Evolutionary conservation across 2,797 vertebrate species (phyloP).

Genomic region (Aplochiton taeniatus): DNA sequence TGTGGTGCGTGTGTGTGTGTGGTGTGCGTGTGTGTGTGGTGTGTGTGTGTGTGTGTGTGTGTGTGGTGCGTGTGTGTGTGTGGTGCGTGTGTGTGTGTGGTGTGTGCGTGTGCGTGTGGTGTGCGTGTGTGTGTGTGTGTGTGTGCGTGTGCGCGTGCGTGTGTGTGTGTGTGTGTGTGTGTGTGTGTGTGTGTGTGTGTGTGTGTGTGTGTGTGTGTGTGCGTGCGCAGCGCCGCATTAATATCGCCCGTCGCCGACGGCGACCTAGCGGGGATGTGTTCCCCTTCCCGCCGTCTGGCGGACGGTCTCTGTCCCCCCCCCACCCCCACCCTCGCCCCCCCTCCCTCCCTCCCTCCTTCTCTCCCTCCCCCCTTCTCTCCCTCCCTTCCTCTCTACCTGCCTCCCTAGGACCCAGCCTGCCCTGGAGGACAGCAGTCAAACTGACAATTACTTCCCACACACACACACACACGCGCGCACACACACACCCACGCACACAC

Average conservation of each 20-base stretch:
- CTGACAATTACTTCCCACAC: too few species aligned
- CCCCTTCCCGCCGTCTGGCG: conserved; percentile 23
- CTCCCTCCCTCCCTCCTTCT: conserved; percentile 21
- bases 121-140: not conserved
- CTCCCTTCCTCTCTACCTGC: conserved; percentile 36
- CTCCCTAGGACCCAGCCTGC: conserved; percentile 75
- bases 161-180: conserved; percentile 1
- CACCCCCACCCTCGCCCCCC: conserved; percentile 9
- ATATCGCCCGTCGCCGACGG: conserved; percentile 46
- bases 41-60: conserved; percentile 1
- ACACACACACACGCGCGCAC: too few species aligned
- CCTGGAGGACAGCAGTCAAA: conserved; percentile 42
- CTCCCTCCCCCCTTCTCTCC: conserved; percentile 24
- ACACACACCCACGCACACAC: too few species aligned
- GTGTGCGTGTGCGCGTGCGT: too few species aligned
- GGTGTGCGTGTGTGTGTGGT: too few species aligned
- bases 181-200: too few species aligned
- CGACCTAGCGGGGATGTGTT: conserved; percentile 34
- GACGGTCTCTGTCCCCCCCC: not conserved
- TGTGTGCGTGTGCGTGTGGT: conserved; percentile 47
- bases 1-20: not conserved
- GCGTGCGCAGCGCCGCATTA: conserved; percentile 61
- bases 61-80: too few species aligned
- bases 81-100: too few species aligned
- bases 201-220: conserved; percentile 15